Conservation (phyloP, 2,888 invertebrate genomes). For the Didymodactylos carnosus region DNA sequence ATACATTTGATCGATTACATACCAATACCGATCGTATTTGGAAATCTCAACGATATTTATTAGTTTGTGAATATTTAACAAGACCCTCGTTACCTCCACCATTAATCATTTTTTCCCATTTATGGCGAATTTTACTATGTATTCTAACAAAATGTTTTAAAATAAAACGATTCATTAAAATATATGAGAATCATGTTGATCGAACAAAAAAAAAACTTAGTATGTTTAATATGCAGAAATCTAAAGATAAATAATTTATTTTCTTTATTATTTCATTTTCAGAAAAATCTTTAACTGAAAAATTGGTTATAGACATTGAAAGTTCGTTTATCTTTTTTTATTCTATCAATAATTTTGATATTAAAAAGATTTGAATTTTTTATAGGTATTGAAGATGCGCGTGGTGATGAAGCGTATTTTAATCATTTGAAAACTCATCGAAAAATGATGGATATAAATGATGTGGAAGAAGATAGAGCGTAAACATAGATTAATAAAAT, state of each 20-base stretch:
- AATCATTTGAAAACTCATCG: background rate
- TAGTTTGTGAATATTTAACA: conserved; percentile 28
- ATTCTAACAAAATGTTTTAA: background rate
- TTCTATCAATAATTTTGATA: too few relatives aligned
- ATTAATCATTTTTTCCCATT: conserved; percentile 22
- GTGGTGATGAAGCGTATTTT: background rate
- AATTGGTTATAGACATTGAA: background rate
- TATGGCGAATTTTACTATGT: background rate
- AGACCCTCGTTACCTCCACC: conserved; percentile 29
- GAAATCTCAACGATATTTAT: conserved; percentile 29
- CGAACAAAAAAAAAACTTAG: too few relatives aligned
- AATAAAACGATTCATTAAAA: background rate
- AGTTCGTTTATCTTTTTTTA: too few relatives aligned
- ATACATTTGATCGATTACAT: conserved; percentile 16
- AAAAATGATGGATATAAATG: background rate
- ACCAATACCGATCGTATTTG: conserved; percentile 30
- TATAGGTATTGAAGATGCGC: background rate
- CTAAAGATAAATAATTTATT: too few relatives aligned
- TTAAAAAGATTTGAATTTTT: too few relatives aligned
- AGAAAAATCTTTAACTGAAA: background rate
- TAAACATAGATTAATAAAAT: background rate
- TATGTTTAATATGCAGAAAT: too few relatives aligned
- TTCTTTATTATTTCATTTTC: background rate
- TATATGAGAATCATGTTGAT: background rate
- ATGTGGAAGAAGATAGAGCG: background rate